A percentile compares a stretch with the other conserved stretches of the same genome.
Evolutionary conservation across 1,140 invertebrate genomes (phyloP).

Genomic region (Epicauta chinensis): DNA sequence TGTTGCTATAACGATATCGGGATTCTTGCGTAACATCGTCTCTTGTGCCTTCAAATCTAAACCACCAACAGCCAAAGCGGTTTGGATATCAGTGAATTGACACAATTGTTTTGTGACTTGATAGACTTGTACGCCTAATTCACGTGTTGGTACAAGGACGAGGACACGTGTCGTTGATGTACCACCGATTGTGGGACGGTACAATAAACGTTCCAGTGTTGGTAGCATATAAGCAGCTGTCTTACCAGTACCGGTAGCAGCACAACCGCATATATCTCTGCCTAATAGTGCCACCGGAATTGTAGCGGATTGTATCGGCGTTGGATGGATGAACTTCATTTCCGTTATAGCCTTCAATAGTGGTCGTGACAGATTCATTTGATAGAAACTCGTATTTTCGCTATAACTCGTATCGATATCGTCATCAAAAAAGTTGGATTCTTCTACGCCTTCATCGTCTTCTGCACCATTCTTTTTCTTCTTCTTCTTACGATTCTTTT

Average conservation of each 20-base stretch:
- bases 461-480: not conserved
- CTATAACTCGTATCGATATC: not conserved
- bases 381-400: slow-evolving; percentile 7
- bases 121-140: slow-evolving; percentile 88
- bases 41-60: slow-evolving; percentile 93
- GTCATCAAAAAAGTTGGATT: not conserved
- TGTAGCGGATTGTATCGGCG: slow-evolving; percentile 92
- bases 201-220: slow-evolving; percentile 88
- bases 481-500: not conserved
- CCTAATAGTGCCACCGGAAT: slow-evolving; percentile 90
- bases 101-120: slow-evolving; percentile 87
- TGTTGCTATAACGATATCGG: slow-evolving; percentile 97
- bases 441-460: not conserved
- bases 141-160: slow-evolving; percentile 92
- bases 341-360: slow-evolving; percentile 60
- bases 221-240: slow-evolving; percentile 98
- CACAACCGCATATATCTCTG: slow-evolving; percentile 91
- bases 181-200: slow-evolving; percentile 56
- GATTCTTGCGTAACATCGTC: slow-evolving; percentile 77
- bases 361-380: not conserved
- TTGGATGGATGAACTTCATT: slow-evolving; percentile 87
- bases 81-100: slow-evolving; percentile 79
- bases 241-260: slow-evolving; percentile 97
- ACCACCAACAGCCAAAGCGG: slow-evolving; percentile 83
- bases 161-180: slow-evolving; percentile 81